Evolutionary conservation across 1,140 invertebrate species (phyloP), one percentile per base, ranked within the genome.

Genomic region (Pseudomyrmex cubaensis): DNA sequence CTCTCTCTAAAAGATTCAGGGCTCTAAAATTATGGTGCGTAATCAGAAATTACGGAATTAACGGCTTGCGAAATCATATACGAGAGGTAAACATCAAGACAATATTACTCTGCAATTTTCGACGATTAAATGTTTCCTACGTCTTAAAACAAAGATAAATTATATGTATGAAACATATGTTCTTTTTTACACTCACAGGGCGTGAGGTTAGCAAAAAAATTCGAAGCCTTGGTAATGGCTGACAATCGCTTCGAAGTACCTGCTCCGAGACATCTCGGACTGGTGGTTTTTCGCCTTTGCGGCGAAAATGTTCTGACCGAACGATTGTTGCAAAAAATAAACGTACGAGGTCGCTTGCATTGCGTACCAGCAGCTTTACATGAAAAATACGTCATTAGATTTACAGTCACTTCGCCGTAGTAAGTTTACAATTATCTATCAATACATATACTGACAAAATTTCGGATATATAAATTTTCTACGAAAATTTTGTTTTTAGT

Each of bases 21-120:
- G 97, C 99, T 0, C 93, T 99, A 10, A 99, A 99, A 93, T 94
- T 99, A 2, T 99, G 99, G 99, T 99, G 99, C 92, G 99, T 99
- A 0, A 95, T 99, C 64, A 95, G 99, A 76, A 97, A 97, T 87
- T 99, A 97, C 90, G 99, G 99, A 35, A 96, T 98, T 13, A 96
- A 96, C 84, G 98, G 98, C 1, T 93, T 99, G 9, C 98, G 99
- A 92, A 96, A 97, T 70, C 98, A 99, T 92, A 98, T 99, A 80
- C 95, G 99, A 88, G 97, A 99, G 94, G 96, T 96, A 56, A 66
- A 25, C 3, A 57, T 54, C 20, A n/a, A 13, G 59, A 76, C 35
- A 35, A 35, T 35, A 20, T 22, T 56, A 69, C 48, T 22, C 12
- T 50, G 2, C 15, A 12, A 35, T 35, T 35, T 35, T 35, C 35